These are phyloP conservation scores for Aspidapion aeneum DNA, from an alignment of 2,888 invertebrate genomes.

Conservation along the genomic window DNA sequence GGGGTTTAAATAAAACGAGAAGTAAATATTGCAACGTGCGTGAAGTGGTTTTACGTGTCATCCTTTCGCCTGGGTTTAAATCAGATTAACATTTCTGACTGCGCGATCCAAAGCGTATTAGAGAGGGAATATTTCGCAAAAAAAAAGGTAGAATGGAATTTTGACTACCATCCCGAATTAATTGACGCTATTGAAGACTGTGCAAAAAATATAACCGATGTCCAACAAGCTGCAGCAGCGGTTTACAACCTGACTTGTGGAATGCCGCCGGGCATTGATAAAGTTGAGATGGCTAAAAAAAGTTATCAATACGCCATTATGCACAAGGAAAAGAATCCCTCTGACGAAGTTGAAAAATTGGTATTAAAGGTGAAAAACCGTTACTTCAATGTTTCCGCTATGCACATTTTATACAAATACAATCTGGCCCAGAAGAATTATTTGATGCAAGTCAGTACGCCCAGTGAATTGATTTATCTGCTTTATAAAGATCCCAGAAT, in stretches of 20 bases:
- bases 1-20: slow-evolving; percentile 35
- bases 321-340: slow-evolving; percentile 37
- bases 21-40: slow-evolving; percentile 30
- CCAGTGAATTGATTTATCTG: slow-evolving; percentile 46
- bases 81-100: slow-evolving; percentile 49
- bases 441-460: slow-evolving; percentile 44
- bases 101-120: slow-evolving; percentile 44
- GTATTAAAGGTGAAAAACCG: slow-evolving; percentile 43
- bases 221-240: slow-evolving; percentile 43
- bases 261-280: slow-evolving; percentile 48
- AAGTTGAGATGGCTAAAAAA: slow-evolving; percentile 49
- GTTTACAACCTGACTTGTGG: slow-evolving; percentile 39
- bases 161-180: slow-evolving; percentile 40
- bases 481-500: slow-evolving; percentile 52
- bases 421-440: slow-evolving; percentile 48
- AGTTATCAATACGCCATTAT: slow-evolving; percentile 48
- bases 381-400: slow-evolving; percentile 47
- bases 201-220: slow-evolving; percentile 40
- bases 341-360: slow-evolving; percentile 31
- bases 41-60: slow-evolving; percentile 49
- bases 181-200: slow-evolving; percentile 45
- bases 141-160: slow-evolving; percentile 34
- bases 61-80: slow-evolving; percentile 42
- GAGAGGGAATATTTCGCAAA: neutral
- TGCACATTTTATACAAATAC: slow-evolving; percentile 49